Evolutionary conservation across 2,797 vertebrate genomes (phyloP).

Genomic region (Sylvia borin): DNA sequence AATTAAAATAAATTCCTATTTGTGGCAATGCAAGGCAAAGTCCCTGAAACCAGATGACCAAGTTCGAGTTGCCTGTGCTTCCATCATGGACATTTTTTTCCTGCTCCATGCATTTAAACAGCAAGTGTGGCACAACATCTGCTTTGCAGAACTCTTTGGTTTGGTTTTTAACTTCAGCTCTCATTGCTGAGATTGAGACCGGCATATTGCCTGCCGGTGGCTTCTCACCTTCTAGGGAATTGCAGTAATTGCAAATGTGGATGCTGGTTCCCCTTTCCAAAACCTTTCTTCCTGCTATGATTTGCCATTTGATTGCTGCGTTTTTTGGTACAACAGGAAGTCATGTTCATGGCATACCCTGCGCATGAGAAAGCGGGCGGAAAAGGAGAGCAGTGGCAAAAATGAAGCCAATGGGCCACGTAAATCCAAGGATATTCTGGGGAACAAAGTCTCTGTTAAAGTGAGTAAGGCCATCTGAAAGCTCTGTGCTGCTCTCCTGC

Average conservation of each 20-base stretch:
- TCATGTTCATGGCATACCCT: constrained; percentile 99
- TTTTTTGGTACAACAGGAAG: constrained; percentile 97
- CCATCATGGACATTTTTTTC: constrained; percentile 29
- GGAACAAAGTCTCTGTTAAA: constrained; percentile 90
- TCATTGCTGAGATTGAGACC: constrained; percentile 45
- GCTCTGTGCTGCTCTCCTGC: constrained; percentile 70
- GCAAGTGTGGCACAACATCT: constrained; percentile 43
- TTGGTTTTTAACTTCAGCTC: constrained; percentile 30
- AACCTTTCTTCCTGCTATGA: constrained; percentile 70
- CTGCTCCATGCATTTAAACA: constrained; percentile 51
- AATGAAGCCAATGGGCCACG: constrained; percentile 86
- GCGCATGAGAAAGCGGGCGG: constrained; percentile 95
- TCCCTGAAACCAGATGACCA: constrained; percentile 1
- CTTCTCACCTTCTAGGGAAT: constrained; percentile 51
- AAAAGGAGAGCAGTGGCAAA: constrained; percentile 88
- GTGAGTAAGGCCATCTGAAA: constrained; percentile 85
- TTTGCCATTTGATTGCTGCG: constrained; percentile 83
- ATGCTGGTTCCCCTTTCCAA: constrained; percentile 64
- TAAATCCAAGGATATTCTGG: constrained; percentile 91
- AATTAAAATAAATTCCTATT: not conserved
- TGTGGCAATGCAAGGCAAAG: constrained; percentile 1
- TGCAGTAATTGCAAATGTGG: constrained; percentile 51
- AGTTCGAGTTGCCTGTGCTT: constrained; percentile 44
- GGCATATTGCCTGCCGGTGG: not conserved
- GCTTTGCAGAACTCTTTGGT: constrained; percentile 49